Base-by-base conservation (phyloP, 2,888 invertebrate genomes). In the Autographa pulchrina region DNA sequence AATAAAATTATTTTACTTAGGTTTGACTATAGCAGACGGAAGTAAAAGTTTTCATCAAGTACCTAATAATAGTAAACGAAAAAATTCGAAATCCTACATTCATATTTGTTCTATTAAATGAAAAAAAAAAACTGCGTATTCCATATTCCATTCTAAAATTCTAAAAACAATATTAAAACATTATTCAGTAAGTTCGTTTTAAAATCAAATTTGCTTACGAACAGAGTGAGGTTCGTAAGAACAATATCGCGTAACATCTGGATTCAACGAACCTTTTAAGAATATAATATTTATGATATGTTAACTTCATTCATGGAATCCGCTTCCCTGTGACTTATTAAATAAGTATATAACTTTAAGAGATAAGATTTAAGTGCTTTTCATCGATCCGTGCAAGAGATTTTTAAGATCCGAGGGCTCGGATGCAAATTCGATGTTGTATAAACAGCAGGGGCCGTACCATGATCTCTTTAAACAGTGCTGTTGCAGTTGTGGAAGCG, bases 231-330 rank as follows among this genome's bases (percentile, higher is more conserved):
- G 20, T 54, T 54, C 20, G 54, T 54, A 20, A 54, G 54, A 20
- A 54, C 20, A 56, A 56, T 20, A 20, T 56, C 5, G 11, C 25
- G 54, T 25, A 20, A 56, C 54, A 56, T 56, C 54, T 56, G 54
- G 54, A 56, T 25, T 25, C 18, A 25, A 20, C 54, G 54, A 25
- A 48, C 48, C 48, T 25, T 25, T 56, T 25, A 20, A 25, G 54
- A 56, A 56, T 56, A 56, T 56, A 56, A 48, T 56, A 56, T 56
- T 56, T 56, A 56, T 56, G 54, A 56, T 56, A 56, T 56, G 54
- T 56, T 25, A 56, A 56, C 54, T 56, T 25, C 20, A 56, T 56
- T 56, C 54, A 56, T 56, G 6, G 54, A 56, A 56, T 25, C 54
- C 13, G 54, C 54, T 25, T 56, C 20, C 54, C 6, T 20, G 20